Conservation (phyloP, 2,113 vertebrate species). For the Phycodurus eques region DNA sequence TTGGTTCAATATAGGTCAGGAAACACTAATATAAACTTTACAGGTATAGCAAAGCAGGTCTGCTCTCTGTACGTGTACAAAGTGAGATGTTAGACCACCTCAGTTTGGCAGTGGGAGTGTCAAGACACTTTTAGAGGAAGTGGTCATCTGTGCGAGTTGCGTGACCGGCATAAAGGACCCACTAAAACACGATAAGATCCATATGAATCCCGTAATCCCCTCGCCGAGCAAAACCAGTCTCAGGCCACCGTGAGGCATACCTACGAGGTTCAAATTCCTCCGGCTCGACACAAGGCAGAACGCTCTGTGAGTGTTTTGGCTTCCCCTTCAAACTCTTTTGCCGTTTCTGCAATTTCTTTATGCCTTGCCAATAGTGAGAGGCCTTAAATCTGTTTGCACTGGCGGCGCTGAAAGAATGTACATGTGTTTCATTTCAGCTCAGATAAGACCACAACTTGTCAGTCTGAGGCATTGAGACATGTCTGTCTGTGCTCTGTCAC, state of each 20-base stretch:
- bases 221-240: constrained; percentile 22
- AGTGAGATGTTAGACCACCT: not conserved
- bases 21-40: not conserved
- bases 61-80: not conserved
- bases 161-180: constrained; percentile 18
- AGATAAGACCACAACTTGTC: constrained; percentile 43
- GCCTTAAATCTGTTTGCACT: constrained; percentile 52
- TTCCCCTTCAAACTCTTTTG: constrained; percentile 37
- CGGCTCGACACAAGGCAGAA: constrained; percentile 33
- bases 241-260: constrained; percentile 18
- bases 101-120: constrained; percentile 17
- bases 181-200: constrained; percentile 35
- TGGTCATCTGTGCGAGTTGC: constrained; percentile 15
- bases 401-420: constrained; percentile 25
- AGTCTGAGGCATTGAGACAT: constrained; percentile 21
- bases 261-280: constrained; percentile 47
- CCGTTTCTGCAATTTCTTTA: constrained; percentile 41
- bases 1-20: not conserved
- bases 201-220: constrained; percentile 38
- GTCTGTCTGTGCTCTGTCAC: constrained; percentile 20
- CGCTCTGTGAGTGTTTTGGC: constrained; percentile 27
- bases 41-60: not conserved
- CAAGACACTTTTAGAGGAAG: constrained; percentile 19
- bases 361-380: constrained; percentile 31
- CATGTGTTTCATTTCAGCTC: constrained; percentile 48